Base-by-base conservation (phyloP, 92 coral and sea anemone genomes). In the Epizoanthus rinbou region DNA sequence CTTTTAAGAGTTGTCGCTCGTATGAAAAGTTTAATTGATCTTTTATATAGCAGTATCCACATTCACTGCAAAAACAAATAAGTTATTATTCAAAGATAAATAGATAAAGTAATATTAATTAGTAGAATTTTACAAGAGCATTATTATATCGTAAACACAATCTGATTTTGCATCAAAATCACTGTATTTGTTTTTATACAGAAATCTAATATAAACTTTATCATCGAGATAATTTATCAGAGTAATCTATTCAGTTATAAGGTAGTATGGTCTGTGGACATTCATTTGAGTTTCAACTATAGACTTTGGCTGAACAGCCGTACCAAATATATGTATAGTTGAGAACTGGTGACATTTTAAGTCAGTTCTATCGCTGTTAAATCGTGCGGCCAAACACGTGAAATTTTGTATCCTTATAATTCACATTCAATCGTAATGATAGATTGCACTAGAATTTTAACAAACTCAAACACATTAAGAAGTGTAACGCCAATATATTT, bases 191-290 rank as follows among this genome's bases (percentile, higher is more conserved):
- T 15, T 57, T 21, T 52, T 16, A 75, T 17, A 28, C 45, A 75
- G n/a, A 73, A 53, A 50, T 11, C 54, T 50, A 50, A 50, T 50
- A 50, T 50, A 50, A 70, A 8, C 43, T 16, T 74, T 54, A 22
- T 24, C 25, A 2, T n/a, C 35, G 17, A 57, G 80, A 57, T 75
- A 57, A 74, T 57, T 75, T 75, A 57, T 58, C 28, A 75, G 35
- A 75, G 21, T 31, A 18, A 17, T 18, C 47, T 58, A 43, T 37
- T n/a, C n/a, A n/a, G n/a, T n/a, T 75, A 17, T 57, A 0, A 74
- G 14, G 64, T 16, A 25, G 43, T 74, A 0, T 19, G 52, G 43
- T 45, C 24, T 21, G 52, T 13, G 57, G 24, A 33, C 18, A 57
- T 18, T 15, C 15, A 16, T 6, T 54, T 75, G 56, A 11, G n/a